Evolutionary conservation across 1,140 invertebrate genomes (phyloP).

Genomic region (Listronotus bonariensis): DNA sequence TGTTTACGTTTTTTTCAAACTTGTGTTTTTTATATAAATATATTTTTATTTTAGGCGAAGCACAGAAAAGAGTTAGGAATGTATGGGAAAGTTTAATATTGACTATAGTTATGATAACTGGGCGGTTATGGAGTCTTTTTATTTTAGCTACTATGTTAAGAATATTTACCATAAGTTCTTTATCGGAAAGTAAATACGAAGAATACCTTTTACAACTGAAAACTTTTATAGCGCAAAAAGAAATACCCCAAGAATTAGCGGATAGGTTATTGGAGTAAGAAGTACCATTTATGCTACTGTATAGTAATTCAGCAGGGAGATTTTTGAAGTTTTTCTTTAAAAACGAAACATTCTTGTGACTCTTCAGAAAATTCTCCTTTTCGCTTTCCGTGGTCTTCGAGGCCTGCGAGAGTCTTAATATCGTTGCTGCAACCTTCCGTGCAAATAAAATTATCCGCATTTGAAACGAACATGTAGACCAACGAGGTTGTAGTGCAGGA

Average conservation of each 20-base stretch:
- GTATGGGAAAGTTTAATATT: constrained; percentile 13
- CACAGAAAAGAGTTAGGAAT: neutral
- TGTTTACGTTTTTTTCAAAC: no score
- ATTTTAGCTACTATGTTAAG: constrained; percentile 21
- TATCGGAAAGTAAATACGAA: constrained; percentile 37
- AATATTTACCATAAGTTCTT: constrained; percentile 15
- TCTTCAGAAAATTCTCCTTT: no score
- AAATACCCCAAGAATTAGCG: constrained; percentile 17
- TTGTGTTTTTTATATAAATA: no score
- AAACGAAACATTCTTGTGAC: no score
- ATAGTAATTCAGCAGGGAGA: neutral
- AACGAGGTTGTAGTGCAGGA: no score
- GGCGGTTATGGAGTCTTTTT: constrained; percentile 27
- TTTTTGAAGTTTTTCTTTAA: no score
- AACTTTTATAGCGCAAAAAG: constrained; percentile 19
- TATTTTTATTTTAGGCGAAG: constrained; percentile 3
- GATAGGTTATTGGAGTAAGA: constrained; percentile 23
- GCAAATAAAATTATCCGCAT: no score
- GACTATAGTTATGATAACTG: constrained; percentile 15
- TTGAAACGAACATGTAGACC: no score
- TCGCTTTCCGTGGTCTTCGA: no score
- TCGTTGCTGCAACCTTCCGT: no score
- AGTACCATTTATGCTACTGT: neutral
- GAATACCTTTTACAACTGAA: constrained; percentile 17
- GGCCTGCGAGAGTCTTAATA: no score